Evolutionary conservation across 2,113 vertebrate species (phyloP).

Genomic region (Phylloscopus whistleri): DNA sequence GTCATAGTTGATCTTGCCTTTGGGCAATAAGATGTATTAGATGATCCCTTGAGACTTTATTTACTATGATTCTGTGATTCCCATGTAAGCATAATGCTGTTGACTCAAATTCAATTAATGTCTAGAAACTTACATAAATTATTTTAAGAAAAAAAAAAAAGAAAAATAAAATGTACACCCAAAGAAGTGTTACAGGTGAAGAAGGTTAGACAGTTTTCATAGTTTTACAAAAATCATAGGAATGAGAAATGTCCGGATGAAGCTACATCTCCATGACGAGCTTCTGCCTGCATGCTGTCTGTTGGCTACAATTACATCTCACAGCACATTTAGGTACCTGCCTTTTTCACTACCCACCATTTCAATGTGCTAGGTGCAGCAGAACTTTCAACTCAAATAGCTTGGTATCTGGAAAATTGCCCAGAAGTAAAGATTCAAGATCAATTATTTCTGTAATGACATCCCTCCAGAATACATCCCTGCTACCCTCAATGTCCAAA

Average conservation of each 20-base stretch:
- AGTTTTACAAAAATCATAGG: neutral
- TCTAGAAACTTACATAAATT: neutral
- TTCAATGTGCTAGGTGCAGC: neutral
- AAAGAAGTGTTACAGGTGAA: neutral
- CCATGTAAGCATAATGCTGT: neutral
- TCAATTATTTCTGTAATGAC: neutral
- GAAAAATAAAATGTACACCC: neutral
- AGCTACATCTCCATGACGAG: neutral
- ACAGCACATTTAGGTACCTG: neutral
- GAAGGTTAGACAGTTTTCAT: neutral
- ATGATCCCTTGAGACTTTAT: neutral
- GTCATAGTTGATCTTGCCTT: neutral
- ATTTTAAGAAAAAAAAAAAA: neutral
- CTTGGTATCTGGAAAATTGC: neutral
- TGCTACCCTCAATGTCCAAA: fast-evolving
- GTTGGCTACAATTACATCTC: neutral
- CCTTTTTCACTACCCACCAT: neutral
- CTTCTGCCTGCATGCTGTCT: neutral
- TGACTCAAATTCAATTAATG: neutral
- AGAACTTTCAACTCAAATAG: neutral
- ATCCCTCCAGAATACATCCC: neutral
- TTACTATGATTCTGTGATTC: neutral
- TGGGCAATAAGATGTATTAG: neutral
- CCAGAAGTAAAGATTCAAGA: neutral
- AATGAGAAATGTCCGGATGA: fast-evolving